These are phyloP conservation scores for Apeira syringaria DNA, from an alignment of 2,888 invertebrate species.

Conservation along the genomic window DNA sequence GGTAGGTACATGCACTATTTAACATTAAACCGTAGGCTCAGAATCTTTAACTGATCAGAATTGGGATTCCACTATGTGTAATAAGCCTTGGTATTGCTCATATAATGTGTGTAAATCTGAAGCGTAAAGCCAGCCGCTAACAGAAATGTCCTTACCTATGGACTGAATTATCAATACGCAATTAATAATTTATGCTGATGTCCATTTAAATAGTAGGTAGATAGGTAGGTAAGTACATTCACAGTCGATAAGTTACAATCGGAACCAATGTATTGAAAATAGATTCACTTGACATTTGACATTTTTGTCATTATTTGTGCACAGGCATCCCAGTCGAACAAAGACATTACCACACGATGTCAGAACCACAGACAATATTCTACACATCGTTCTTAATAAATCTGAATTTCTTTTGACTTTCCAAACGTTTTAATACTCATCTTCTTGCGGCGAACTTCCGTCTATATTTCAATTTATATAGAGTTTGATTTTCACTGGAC, in stretches of 20 bases:
- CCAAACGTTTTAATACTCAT: constrained; percentile 28
- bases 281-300: constrained; percentile 34
- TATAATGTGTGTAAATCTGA: too few relatives aligned
- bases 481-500: constrained; percentile 25
- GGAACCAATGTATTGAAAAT: constrained; percentile 18
- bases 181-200: too few relatives aligned
- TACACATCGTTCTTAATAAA: constrained; percentile 70
- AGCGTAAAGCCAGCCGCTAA: too few relatives aligned
- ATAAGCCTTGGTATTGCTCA: too few relatives aligned
- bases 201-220: too few relatives aligned
- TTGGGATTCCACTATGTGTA: too few relatives aligned
- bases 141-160: too few relatives aligned
- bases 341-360: constrained; percentile 74
- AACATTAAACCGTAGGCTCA: too few relatives aligned
- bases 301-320: constrained; percentile 52
- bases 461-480: constrained; percentile 21
- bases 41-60: too few relatives aligned
- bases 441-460: constrained; percentile 22
- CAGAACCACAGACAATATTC: constrained; percentile 71
- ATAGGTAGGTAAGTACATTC: not conserved
- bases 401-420: constrained; percentile 39
- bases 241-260: constrained; percentile 1
- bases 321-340: constrained; percentile 61
- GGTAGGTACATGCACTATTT: too few relatives aligned
- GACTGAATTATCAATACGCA: too few relatives aligned